Conservation (phyloP, 2,113 vertebrate genomes). For the Psammodynastes pulverulentus region DNA sequence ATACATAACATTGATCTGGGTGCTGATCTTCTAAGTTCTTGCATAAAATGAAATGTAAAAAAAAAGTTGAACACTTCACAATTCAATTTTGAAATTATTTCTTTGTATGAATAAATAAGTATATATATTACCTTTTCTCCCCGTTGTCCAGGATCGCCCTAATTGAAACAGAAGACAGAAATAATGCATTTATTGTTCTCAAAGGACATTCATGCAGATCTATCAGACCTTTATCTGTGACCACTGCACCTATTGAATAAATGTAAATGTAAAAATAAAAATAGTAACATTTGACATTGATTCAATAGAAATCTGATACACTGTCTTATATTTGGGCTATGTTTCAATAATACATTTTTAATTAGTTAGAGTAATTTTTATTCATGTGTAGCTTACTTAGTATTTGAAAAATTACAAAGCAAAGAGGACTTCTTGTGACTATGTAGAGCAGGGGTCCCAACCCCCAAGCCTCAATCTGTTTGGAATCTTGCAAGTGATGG, state of each 20-base stretch:
- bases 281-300: background rate
- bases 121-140: conserved; percentile 88
- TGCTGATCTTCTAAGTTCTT: background rate
- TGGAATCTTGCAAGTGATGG: too few species aligned
- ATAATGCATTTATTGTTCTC: conserved; percentile 35
- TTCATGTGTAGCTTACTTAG: background rate
- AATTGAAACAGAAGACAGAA: conserved; percentile 61
- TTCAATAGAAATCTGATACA: background rate
- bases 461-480: background rate
- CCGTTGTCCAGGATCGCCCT: conserved; percentile 91
- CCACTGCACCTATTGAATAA: background rate
- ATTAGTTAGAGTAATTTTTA: background rate
- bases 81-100: background rate
- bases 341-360: background rate
- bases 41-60: background rate
- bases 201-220: background rate
- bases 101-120: background rate
- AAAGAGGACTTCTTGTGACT: background rate
- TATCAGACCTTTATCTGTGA: background rate
- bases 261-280: background rate
- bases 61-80: background rate
- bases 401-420: background rate
- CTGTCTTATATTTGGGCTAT: background rate
- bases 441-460: background rate
- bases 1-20: background rate